Percentiles rank a stretch among this genome's conserved stretches.
phyloP scores from a whole-genome alignment of 2,888 invertebrate species.

The Chydorus sphaericus region DNA sequence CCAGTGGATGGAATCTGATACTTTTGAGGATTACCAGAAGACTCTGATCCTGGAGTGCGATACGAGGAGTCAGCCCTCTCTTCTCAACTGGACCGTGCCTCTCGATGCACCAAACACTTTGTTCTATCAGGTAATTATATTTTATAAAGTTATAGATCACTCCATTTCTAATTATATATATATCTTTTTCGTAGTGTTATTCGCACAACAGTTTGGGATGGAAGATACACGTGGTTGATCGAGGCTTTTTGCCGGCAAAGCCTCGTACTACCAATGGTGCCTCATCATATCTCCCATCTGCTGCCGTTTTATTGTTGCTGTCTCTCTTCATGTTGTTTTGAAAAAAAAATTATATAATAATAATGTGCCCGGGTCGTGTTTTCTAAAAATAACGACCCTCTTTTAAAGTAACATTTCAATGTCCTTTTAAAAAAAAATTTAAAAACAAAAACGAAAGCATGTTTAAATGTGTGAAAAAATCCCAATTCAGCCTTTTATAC shows the following conservation, averaged over 20 bases:
- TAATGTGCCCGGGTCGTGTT: not conserved
- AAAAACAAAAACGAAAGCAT: not conserved
- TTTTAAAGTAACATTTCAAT: not conserved
- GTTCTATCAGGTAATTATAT: constrained; percentile 63
- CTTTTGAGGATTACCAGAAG: constrained; percentile 60
- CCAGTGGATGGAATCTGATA: constrained; percentile 49
- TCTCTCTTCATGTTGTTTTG: not conserved
- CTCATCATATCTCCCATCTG: not conserved
- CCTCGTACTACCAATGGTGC: not conserved
- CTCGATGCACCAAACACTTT: constrained; percentile 65
- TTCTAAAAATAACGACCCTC: not conserved
- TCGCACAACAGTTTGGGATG: constrained; percentile 82
- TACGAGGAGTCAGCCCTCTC: constrained; percentile 41
- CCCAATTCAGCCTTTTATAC: not conserved
- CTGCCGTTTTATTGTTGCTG: not conserved
- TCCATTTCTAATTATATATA: not conserved
- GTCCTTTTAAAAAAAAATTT: too few species aligned
- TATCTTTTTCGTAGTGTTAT: constrained; percentile 51
- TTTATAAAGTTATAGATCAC: constrained; percentile 9
- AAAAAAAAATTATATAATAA: not conserved
- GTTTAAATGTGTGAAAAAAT: not conserved
- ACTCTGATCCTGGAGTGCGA: constrained; percentile 66
- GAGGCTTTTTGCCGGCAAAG: not conserved
- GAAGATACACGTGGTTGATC: constrained; percentile 75
- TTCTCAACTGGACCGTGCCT: constrained; percentile 72